Conservation (phyloP, 2,797 vertebrate species). For the Coregonus ussuriensis region DNA sequence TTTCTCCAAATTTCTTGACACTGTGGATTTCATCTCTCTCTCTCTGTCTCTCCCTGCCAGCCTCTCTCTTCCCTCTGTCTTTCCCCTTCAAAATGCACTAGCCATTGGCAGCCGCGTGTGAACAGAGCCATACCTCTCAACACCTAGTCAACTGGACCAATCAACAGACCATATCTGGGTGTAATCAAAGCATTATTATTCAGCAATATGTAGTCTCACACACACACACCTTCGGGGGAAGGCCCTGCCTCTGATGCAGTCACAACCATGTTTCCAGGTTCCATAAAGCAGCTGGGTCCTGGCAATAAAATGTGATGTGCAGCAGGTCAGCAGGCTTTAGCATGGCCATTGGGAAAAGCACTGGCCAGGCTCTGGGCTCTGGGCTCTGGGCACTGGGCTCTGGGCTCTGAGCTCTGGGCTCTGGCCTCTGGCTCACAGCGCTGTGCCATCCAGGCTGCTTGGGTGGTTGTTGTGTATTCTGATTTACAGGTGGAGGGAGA, state of each 20-base stretch:
- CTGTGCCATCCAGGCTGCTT: neutral
- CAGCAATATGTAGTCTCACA: neutral
- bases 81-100: neutral
- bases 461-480: neutral
- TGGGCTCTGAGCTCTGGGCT: no score
- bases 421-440: neutral
- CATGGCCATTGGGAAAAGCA: conserved; percentile 14
- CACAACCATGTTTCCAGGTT: conserved; percentile 38
- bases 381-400: no score
- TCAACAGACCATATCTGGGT: neutral
- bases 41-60: neutral
- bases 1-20: neutral
- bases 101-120: neutral
- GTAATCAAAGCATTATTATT: neutral
- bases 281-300: conserved; percentile 49
- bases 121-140: neutral
- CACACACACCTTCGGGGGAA: neutral
- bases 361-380: neutral
- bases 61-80: neutral
- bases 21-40: neutral
- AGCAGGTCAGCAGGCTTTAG: conserved; percentile 39
- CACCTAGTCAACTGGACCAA: neutral
- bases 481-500: neutral
- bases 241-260: neutral
- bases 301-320: conserved; percentile 38